Evolutionary conservation across 1,140 invertebrate species (phyloP).

Genomic region (Bradysia coprophila): DNA sequence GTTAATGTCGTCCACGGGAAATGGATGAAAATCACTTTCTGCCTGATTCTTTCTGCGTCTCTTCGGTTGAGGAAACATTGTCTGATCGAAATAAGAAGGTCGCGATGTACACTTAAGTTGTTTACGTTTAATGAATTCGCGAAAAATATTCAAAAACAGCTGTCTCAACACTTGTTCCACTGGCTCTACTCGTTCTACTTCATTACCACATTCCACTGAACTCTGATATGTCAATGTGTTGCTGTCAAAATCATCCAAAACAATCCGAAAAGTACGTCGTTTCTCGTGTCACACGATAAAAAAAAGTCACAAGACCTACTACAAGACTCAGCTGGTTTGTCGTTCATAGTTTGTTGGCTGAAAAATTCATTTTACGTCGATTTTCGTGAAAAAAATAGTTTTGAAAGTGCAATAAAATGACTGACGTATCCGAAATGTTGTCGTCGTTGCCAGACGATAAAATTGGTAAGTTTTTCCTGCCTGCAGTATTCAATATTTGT

Average conservation of each 20-base stretch:
- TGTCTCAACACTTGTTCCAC: neutral
- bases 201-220: too few species aligned
- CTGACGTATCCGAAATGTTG: slow-evolving; percentile 51
- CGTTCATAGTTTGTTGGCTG: too few species aligned
- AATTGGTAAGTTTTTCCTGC: slow-evolving; percentile 38
- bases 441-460: slow-evolving; percentile 57
- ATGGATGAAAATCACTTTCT: neutral
- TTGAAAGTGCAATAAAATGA: slow-evolving; percentile 27
- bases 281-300: neutral
- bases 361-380: neutral
- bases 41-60: neutral
- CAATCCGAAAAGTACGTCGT: neutral
- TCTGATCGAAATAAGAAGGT: neutral
- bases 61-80: neutral
- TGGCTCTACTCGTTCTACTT: neutral
- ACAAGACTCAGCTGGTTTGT: too few species aligned
- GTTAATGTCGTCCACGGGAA: neutral
- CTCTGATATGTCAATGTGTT: too few species aligned
- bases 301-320: slow-evolving; percentile 19
- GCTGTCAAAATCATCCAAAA: too few species aligned
- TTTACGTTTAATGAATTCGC: neutral
- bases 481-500: neutral
- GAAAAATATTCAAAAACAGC: neutral
- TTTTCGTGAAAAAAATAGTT: too few species aligned
- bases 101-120: neutral